phyloP scores from a whole-genome alignment of 2,113 vertebrate genomes.

The Turdus rufiventris region DNA sequence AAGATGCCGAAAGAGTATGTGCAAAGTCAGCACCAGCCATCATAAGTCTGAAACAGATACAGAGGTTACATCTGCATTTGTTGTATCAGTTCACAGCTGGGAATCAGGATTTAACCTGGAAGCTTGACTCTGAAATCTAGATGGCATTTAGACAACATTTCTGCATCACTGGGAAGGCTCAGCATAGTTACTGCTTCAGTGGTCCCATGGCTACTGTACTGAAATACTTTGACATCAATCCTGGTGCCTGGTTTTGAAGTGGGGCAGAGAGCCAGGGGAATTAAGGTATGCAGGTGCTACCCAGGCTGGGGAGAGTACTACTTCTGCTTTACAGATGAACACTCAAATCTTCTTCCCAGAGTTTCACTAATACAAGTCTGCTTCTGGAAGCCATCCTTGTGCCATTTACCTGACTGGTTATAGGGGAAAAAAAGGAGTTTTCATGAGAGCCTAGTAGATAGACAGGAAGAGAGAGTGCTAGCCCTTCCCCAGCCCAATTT shows the following conservation, averaged over 20 bases:
- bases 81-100: neutral
- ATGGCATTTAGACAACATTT: neutral
- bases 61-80: neutral
- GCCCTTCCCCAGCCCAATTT: neutral
- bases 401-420: neutral
- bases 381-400: neutral
- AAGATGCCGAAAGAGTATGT: neutral
- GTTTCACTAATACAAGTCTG: neutral
- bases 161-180: neutral
- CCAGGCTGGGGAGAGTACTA: too few relatives aligned
- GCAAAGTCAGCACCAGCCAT: neutral
- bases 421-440: neutral
- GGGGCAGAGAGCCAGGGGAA: neutral
- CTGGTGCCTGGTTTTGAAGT: neutral
- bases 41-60: neutral
- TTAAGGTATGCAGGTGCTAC: neutral
- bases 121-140: neutral
- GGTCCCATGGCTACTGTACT: neutral
- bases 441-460: neutral
- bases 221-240: neutral
- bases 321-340: neutral
- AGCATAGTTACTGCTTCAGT: neutral
- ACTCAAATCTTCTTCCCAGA: neutral
- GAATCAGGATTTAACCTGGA: neutral
- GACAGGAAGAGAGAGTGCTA: neutral